Base-by-base conservation (phyloP, 1,140 invertebrate genomes). In the Luehdorfia chinensis region DNA sequence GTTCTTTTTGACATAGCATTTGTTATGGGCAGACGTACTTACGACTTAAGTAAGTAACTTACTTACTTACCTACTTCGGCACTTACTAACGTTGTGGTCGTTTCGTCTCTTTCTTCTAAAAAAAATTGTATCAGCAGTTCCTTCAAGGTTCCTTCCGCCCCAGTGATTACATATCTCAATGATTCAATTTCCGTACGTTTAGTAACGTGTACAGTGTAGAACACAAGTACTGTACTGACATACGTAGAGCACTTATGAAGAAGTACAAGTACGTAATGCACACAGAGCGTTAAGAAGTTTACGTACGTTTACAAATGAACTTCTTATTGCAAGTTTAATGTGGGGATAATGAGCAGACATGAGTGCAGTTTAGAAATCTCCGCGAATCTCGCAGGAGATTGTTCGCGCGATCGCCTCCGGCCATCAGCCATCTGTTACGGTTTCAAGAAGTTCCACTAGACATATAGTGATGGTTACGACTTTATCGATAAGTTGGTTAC, bases 361-460 rank as follows among this genome's bases (percentile, higher is more conserved):
- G 18, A 43, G 39, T 28, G 39, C 25, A 39, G 36, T 23, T 31
- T 31, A 5, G 27, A 39, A 43, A 43, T 43, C 39, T 43, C 16
- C 25, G 39, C 25, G 21, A 6, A 13, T 41, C 31, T 34, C 27
- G 4, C 9, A 12, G 11, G 39, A 37, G 34, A 15, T 30, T 18
- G 33, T 16, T 12, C 19, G 19, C 16, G 33, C 33, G 33, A 2
- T 4, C 33, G 37, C 37, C 37, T 7, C 12, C n/a, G 39, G 39
- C 47, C 43, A 39, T 32, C 25, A 33, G 43, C 50, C 57, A 59
- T 59, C 57, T 59, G 57, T 59, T 53, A 49, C 39, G 43, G 45
- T 48, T 55, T 48, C 51, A 59, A 59, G 57, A 59, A 50, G 37
- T 50, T 43, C 44, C 47, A 44, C 31, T 47, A 56, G 39, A 19